Evolutionary conservation across 1,140 invertebrate genomes (phyloP).

Genomic region (Monochamus saltuarius): DNA sequence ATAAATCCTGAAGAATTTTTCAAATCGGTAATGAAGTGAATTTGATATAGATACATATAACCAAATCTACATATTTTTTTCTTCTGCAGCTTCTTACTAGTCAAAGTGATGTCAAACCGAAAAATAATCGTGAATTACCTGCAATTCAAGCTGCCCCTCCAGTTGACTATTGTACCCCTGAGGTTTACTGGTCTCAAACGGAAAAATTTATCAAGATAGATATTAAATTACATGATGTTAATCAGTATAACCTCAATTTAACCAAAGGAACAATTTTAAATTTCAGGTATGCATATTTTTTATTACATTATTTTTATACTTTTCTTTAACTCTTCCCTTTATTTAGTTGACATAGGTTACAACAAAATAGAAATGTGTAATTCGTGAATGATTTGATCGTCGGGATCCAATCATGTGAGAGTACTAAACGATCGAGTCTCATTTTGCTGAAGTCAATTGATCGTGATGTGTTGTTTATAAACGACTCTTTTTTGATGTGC

Average conservation of each 20-base stretch:
- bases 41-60: background rate
- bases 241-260: constrained; percentile 28
- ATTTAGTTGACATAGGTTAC: too few species aligned
- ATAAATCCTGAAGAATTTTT: background rate
- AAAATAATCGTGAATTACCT: constrained; percentile 19
- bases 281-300: constrained; percentile 35
- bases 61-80: constrained; percentile 1
- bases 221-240: constrained; percentile 33
- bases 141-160: constrained; percentile 31
- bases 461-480: too few species aligned
- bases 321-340: too few species aligned
- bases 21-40: background rate
- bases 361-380: too few species aligned
- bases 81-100: background rate
- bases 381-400: too few species aligned
- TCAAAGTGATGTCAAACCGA: background rate
- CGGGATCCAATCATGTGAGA: too few species aligned
- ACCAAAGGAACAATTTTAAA: constrained; percentile 30
- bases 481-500: too few species aligned
- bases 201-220: constrained; percentile 28
- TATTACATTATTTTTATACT: too few species aligned
- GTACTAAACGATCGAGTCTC: too few species aligned
- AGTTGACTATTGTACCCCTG: constrained; percentile 34
- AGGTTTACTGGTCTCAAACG: constrained; percentile 41
- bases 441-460: too few species aligned